A percentile compares a stretch with the other conserved stretches of the same genome.
Conservation (phyloP, 2,888 invertebrate genomes). For the Caenorhabditis panamensis region DNA sequence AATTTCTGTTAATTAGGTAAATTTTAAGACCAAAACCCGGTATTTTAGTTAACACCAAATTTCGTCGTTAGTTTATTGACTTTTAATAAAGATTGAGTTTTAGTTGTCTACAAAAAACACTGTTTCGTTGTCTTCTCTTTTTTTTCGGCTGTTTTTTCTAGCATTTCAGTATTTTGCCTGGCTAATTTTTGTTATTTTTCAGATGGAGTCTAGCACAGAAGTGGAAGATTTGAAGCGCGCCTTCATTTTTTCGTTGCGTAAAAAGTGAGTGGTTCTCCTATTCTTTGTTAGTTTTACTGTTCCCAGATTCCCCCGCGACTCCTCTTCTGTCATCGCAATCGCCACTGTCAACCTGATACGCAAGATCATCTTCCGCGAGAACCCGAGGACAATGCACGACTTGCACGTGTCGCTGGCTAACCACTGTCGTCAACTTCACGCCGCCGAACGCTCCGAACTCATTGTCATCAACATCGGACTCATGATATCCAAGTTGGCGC, state of each 20-base stretch:
- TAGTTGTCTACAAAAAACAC: too few species aligned
- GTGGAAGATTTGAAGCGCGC: slow-evolving; percentile 35
- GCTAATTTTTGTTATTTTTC: slow-evolving; percentile 2
- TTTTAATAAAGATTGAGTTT: too few species aligned
- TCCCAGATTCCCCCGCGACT: slow-evolving; percentile 56
- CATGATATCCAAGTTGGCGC: slow-evolving; percentile 69
- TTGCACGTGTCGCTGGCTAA: slow-evolving; percentile 49
- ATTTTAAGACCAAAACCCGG: too few species aligned
- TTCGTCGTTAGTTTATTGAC: too few species aligned
- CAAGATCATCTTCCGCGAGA: slow-evolving; percentile 62
- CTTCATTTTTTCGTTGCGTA: slow-evolving; percentile 37
- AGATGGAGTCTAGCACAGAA: slow-evolving; percentile 41
- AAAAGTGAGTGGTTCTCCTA: slow-evolving; percentile 35
- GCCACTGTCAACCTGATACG: slow-evolving; percentile 60
- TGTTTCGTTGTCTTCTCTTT: background rate
- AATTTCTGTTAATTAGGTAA: too few species aligned
- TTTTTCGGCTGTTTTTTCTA: background rate
- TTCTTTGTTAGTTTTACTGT: background rate
- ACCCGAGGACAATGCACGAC: slow-evolving; percentile 64
- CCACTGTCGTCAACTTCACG: slow-evolving; percentile 63
- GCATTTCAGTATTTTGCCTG: slow-evolving; percentile 14
- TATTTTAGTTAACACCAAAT: too few species aligned
- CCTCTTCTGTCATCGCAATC: slow-evolving; percentile 57
- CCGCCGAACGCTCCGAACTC: slow-evolving; percentile 54
- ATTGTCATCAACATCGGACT: slow-evolving; percentile 73